Conservation (phyloP, 2,113 vertebrate genomes). For the Willisornis vidua region DNA sequence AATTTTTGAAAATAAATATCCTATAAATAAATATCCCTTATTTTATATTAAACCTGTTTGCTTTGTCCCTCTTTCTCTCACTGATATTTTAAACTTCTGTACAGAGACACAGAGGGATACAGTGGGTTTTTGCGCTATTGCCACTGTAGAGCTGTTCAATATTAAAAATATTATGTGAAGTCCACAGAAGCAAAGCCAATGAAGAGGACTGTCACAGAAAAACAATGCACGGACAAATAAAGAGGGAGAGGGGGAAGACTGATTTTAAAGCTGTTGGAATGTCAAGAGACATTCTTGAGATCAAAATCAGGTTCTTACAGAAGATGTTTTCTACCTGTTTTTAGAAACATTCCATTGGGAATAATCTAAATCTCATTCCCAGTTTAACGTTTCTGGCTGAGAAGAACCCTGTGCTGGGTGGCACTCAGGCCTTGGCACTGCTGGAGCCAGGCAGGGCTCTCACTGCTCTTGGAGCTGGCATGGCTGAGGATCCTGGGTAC, state of each 20-base stretch:
- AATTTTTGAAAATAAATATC: neutral
- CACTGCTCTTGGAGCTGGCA: fast-evolving
- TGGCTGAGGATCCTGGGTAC: fast-evolving
- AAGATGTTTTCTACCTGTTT: neutral
- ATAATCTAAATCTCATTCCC: neutral
- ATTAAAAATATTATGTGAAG: neutral
- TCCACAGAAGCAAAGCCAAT: neutral
- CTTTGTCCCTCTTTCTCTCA: neutral
- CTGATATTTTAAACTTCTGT: neutral
- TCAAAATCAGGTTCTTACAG: neutral
- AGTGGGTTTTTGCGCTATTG: neutral
- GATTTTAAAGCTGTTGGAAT: neutral
- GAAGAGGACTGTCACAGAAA: neutral
- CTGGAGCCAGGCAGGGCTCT: neutral
- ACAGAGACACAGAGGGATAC: neutral
- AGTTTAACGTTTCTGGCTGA: neutral
- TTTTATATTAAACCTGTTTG: neutral
- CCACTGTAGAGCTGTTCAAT: neutral
- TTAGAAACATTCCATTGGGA: neutral
- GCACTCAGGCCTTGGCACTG: neutral
- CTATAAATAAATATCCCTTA: neutral
- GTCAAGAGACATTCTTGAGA: neutral
- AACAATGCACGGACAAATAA: neutral
- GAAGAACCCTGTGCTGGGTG: neutral
- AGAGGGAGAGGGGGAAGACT: neutral